phyloP scores from a whole-genome alignment of 2,113 vertebrate genomes.

The Tichodroma muraria region DNA sequence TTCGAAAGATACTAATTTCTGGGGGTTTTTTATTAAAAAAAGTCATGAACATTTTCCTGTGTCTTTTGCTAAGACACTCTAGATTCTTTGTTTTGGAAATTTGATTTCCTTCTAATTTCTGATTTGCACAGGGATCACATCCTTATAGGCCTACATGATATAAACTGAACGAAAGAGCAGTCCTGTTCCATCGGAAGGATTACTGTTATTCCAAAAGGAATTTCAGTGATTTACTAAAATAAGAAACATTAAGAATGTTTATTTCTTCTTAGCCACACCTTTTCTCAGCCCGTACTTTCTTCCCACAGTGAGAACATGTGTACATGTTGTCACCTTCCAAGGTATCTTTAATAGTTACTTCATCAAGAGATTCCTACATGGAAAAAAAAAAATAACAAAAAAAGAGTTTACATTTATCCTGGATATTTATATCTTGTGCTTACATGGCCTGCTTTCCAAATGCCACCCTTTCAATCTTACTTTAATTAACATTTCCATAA shows the following conservation, averaged over 20 bases:
- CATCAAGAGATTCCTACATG: slow-evolving; percentile 92
- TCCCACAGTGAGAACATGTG: slow-evolving; percentile 97
- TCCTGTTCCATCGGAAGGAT: neutral
- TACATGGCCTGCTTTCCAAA: neutral
- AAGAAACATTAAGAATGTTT: neutral
- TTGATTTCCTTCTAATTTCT: neutral
- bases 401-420: neutral
- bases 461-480: neutral
- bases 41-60: neutral
- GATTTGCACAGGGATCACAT: neutral
- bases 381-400: neutral
- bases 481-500: neutral
- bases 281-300: slow-evolving; percentile 97
- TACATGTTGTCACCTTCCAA: slow-evolving; percentile 99
- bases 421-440: neutral
- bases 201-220: neutral
- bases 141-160: neutral
- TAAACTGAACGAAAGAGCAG: neutral
- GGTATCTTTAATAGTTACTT: slow-evolving; percentile 99
- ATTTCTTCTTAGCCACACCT: slow-evolving; percentile 69
- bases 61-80: neutral
- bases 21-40: neutral
- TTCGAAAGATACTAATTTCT: neutral
- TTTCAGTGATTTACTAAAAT: neutral
- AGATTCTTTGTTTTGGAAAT: neutral